These are phyloP conservation scores for Catostomus latipinnis DNA, from an alignment of 2,797 vertebrate species.

Conservation along the genomic window DNA sequence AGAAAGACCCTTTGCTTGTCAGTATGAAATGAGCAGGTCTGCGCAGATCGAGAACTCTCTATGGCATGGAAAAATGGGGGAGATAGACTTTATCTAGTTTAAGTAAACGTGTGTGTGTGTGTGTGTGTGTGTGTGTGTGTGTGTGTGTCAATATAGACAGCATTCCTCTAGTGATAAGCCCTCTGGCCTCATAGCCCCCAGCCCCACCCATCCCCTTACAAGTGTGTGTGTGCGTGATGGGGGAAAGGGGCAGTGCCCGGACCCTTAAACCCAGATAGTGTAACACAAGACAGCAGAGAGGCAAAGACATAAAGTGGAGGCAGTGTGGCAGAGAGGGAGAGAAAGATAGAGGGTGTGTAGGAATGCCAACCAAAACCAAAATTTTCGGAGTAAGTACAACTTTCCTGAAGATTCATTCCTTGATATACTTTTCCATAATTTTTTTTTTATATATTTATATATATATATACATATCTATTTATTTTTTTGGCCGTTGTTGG, in stretches of 20 bases:
- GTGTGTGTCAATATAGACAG: slow-evolving; percentile 78
- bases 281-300: slow-evolving; percentile 59
- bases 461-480: too few relatives aligned
- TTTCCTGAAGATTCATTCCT: neutral
- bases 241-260: slow-evolving; percentile 61
- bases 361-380: slow-evolving; percentile 51
- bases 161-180: slow-evolving; percentile 83
- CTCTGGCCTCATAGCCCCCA: slow-evolving; percentile 67
- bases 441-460: too few relatives aligned
- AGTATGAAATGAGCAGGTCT: slow-evolving; percentile 72
- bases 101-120: slow-evolving; percentile 72
- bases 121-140: slow-evolving; percentile 79
- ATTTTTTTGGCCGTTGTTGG: too few relatives aligned
- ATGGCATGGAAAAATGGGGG: slow-evolving; percentile 46
- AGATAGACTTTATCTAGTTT: slow-evolving; percentile 54
- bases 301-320: slow-evolving; percentile 62
- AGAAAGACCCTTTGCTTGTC: slow-evolving; percentile 71
- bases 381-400: slow-evolving; percentile 54
- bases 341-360: slow-evolving; percentile 49
- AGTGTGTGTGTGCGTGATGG: slow-evolving; percentile 38
- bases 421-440: neutral
- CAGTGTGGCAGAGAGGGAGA: slow-evolving; percentile 54
- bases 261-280: slow-evolving; percentile 72
- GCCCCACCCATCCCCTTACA: slow-evolving; percentile 49
- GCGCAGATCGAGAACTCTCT: slow-evolving; percentile 67